Percentiles rank a stretch among this genome's conserved stretches.
Conservation (phyloP, 1,140 invertebrate genomes). For the Limonius californicus region DNA sequence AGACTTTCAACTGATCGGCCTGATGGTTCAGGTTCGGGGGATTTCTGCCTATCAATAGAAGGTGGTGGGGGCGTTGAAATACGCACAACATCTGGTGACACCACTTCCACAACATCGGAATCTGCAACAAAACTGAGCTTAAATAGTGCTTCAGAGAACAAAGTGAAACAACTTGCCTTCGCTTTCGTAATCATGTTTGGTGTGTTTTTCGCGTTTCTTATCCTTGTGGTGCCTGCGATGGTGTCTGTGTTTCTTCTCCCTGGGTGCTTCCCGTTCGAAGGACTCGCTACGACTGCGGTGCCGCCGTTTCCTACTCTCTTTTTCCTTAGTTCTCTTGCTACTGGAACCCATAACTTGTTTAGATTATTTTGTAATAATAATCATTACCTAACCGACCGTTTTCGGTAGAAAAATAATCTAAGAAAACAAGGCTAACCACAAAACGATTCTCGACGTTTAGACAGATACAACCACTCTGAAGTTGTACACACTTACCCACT, state of each 20-base stretch:
- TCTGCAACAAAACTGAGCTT: conserved; percentile 28
- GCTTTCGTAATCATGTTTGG: conserved; percentile 52
- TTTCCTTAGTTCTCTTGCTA: conserved; percentile 54
- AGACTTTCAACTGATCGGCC: conserved; percentile 54
- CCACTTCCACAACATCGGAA: conserved; percentile 45
- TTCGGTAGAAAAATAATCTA: no score
- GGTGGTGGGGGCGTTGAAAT: conserved; percentile 37
- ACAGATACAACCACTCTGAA: no score
- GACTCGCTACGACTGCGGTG: conserved; percentile 52
- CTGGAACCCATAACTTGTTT: conserved; percentile 52
- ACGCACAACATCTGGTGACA: conserved; percentile 31
- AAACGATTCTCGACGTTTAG: no score
- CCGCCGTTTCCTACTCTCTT: conserved; percentile 49
- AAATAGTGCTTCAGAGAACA: conserved; percentile 21
- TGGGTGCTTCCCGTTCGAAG: conserved; percentile 49
- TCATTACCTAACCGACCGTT: no score
- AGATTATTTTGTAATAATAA: no score
- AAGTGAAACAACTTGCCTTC: conserved; percentile 49
- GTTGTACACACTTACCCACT: no score
- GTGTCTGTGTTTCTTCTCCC: conserved; percentile 57
- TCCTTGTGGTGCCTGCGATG: conserved; percentile 59
- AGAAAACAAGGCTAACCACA: no score
- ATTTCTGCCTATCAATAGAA: conserved; percentile 40
- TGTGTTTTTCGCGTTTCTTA: conserved; percentile 51
- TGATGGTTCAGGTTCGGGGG: conserved; percentile 46